These are phyloP conservation scores for Anagyrus pseudococci DNA, from an alignment of 2,888 invertebrate species.

Conservation along the genomic window DNA sequence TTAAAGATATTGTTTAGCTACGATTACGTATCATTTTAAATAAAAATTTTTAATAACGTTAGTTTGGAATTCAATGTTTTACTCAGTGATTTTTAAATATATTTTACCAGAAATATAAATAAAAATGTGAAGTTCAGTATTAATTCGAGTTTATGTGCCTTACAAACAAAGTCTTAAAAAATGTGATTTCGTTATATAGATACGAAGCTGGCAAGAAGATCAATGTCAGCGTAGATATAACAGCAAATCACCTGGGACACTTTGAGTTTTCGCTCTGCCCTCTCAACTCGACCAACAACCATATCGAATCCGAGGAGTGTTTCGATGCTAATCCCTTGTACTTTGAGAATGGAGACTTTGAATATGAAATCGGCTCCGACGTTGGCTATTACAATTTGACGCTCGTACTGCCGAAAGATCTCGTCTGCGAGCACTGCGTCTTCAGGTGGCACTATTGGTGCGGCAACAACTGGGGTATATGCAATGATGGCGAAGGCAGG, in stretches of 20 bases:
- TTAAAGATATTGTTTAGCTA: no score
- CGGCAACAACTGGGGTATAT: constrained; percentile 65
- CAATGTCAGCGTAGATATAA: constrained; percentile 56
- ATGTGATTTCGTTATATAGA: constrained; percentile 40
- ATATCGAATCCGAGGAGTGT: constrained; percentile 65
- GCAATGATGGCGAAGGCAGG: constrained; percentile 55
- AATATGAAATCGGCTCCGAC: constrained; percentile 44
- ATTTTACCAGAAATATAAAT: no score
- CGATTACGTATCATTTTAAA: no score
- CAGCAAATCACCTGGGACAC: constrained; percentile 64
- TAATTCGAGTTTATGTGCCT: no score
- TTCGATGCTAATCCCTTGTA: constrained; percentile 60
- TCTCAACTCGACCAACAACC: constrained; percentile 55
- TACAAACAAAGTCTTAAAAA: no score
- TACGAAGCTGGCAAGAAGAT: constrained; percentile 52
- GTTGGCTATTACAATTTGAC: constrained; percentile 45
- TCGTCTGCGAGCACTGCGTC: constrained; percentile 66
- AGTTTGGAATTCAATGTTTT: no score
- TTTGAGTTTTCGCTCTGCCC: constrained; percentile 65
- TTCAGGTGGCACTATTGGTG: constrained; percentile 66
- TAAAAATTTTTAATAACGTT: no score
- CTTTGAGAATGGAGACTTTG: constrained; percentile 52
- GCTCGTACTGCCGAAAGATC: constrained; percentile 59
- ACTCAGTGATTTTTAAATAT: no score
- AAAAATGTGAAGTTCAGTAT: no score